These are phyloP conservation scores for Sarcophaga rosellei DNA, from an alignment of 2,888 invertebrate species.

Conservation along the genomic window DNA sequence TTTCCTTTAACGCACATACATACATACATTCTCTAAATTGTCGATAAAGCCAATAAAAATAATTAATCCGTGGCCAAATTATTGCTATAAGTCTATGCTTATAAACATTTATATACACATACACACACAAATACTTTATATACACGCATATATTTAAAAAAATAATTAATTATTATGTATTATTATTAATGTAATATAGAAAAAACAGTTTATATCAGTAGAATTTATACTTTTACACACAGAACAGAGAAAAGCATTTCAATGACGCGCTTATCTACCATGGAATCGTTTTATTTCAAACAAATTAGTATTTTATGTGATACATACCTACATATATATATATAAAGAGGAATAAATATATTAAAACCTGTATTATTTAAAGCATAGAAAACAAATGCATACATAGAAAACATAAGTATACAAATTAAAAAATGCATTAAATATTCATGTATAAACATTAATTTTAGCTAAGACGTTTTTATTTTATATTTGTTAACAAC, in stretches of 20 bases:
- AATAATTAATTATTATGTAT: not conserved
- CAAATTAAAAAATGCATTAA: not conserved
- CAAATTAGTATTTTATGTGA: conserved; percentile 65
- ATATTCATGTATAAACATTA: conserved; percentile 48
- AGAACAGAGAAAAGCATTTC: not conserved
- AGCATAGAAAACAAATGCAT: conserved; percentile 18
- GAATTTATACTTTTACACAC: conserved; percentile 24
- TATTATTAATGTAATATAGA: conserved; percentile 2
- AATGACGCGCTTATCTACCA: not conserved
- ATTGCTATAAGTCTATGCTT: conserved; percentile 53
- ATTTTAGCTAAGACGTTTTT: conserved; percentile 55
- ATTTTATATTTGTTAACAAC: conserved; percentile 58
- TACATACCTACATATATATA: conserved; percentile 39
- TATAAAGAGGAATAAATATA: conserved; percentile 37
- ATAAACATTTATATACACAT: conserved; percentile 16
- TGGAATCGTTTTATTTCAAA: conserved; percentile 2
- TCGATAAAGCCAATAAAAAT: conserved; percentile 47
- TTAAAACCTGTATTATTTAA: conserved; percentile 25
- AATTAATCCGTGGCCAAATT: conserved; percentile 66
- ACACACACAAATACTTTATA: not conserved
- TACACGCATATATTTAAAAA: conserved; percentile 3
- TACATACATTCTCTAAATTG: conserved; percentile 16
- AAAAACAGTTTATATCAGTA: conserved; percentile 5
- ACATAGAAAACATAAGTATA: conserved; percentile 4
- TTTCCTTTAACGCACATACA: not conserved